phyloP scores from a whole-genome alignment of 2,797 vertebrate genomes.

The Anableps anableps region DNA sequence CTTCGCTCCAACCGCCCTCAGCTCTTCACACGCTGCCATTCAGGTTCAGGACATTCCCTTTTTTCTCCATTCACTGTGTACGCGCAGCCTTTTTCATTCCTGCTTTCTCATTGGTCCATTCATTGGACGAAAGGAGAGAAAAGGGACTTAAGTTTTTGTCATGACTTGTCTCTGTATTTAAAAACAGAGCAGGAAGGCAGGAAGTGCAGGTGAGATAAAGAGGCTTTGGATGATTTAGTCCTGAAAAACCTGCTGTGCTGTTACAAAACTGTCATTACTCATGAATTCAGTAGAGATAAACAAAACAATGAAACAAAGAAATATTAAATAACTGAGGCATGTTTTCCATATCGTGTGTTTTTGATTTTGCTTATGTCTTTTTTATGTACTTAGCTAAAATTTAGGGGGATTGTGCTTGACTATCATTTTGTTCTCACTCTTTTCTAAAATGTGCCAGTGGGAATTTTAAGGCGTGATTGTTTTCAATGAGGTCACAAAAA shows the following conservation, averaged over 20 bases:
- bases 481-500: not conserved
- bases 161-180: constrained; percentile 16
- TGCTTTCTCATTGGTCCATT: constrained; percentile 13
- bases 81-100: constrained; percentile 18
- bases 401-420: not conserved
- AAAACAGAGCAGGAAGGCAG: not conserved
- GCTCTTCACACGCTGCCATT: constrained; percentile 34
- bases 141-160: constrained; percentile 32
- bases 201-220: constrained; percentile 19
- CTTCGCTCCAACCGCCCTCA: constrained; percentile 29
- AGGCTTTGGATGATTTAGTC: constrained; percentile 5
- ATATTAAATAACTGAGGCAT: not conserved
- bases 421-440: not conserved
- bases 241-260: constrained; percentile 1
- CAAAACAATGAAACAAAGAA: not conserved
- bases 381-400: not conserved
- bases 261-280: not conserved
- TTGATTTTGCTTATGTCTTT: not conserved
- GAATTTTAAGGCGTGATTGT: not conserved
- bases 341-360: not conserved
- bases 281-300: not conserved
- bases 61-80: constrained; percentile 7
- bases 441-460: not conserved
- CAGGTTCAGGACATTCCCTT: constrained; percentile 41
- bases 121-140: constrained; percentile 30